Base-by-base conservation (phyloP, 2,113 vertebrate species). In the Orientallactaga bullata region DNA sequence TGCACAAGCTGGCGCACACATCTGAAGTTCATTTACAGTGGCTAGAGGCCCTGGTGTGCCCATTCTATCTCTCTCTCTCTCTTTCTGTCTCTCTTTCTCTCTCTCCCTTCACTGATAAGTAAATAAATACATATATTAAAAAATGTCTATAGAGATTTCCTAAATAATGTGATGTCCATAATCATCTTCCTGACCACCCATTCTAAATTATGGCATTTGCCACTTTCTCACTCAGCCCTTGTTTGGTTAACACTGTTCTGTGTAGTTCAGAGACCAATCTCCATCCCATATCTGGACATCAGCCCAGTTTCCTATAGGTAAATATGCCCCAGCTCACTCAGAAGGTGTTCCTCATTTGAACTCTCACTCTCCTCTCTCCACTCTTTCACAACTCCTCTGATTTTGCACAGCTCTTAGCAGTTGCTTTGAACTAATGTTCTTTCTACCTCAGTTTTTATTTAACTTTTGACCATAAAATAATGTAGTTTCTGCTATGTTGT, bases 301-400 rank as follows among this genome's bases (percentile, higher is more conserved):
- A 73, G 63, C 2, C 28, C 11, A 24, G 6, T 6, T 32, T 58
- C 12, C 23, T 30, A 24, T 7, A 3, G 0, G 26, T 18, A 39
- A 4, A 5, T 12, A 2, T 28, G 21, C 4, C 47, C 32, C 2
- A 12, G 28, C 7, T 84, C 0, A 7, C 5, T 60, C 11, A 28
- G 8, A 58, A 17, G 8, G 10, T 3, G 5, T 0, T 15, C 47
- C 20, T 73, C 51, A 2, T 77, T 42, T 24, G 7, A 20, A 17
- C 37, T 51, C 42, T 82, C 60, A 24, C 4, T 58, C 47, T 60
- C 30, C 8, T 30, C 7, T 39, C 18, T 73, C 16, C 21, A 23
- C 32, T 39, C 42, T 89, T 88, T 32, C 13, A 21, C 8, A 51
- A 7, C 9, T 51, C 20, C 26, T 28, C 20, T 92, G 32, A 73